Conservation (phyloP, 2,113 vertebrate genomes). For the Carassius gibelio region DNA sequence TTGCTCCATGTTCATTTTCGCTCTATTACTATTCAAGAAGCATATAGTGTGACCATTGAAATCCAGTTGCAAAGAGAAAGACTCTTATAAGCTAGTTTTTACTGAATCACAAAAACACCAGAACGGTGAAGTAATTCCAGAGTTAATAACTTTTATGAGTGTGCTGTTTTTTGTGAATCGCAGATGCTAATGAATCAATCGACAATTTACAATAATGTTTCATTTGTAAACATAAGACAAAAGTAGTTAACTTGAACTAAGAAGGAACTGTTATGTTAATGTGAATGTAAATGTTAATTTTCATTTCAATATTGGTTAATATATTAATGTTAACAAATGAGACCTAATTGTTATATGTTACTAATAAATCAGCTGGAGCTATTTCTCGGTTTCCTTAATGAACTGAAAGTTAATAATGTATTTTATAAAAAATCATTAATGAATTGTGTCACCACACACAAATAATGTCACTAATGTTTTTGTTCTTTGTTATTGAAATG, state of each 20-base stretch:
- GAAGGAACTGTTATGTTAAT: too few species aligned
- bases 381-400: not conserved
- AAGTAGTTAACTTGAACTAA: too few species aligned
- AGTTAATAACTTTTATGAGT: not conserved
- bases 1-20: not conserved
- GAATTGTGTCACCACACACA: not conserved
- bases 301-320: not conserved
- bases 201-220: too few species aligned
- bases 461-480: not conserved
- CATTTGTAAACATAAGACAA: too few species aligned
- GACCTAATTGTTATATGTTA: not conserved
- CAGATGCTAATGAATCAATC: not conserved
- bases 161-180: not conserved
- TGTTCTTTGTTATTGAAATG: not conserved
- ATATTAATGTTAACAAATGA: not conserved
- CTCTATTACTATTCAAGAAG: not conserved
- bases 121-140: not conserved
- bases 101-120: not conserved
- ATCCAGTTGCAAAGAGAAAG: not conserved
- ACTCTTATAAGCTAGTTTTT: not conserved
- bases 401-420: not conserved
- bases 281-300: too few species aligned
- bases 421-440: conserved; percentile 1
- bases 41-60: not conserved
- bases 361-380: not conserved